Evolutionary conservation across 2,797 vertebrate genomes (phyloP).

Genomic region (Diplodus sargus): DNA sequence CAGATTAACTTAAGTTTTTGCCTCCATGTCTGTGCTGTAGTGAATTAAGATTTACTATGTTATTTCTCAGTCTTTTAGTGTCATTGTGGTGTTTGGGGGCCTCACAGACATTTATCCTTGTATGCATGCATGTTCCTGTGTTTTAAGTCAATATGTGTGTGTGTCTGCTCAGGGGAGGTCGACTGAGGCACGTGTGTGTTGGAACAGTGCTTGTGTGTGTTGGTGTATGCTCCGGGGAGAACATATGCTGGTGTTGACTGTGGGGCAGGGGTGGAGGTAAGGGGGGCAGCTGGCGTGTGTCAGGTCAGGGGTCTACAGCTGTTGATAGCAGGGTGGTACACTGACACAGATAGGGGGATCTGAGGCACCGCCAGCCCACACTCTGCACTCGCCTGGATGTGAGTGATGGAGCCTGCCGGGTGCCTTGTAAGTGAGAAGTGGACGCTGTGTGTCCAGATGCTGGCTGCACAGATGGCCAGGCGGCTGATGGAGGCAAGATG

Average conservation of each 20-base stretch:
- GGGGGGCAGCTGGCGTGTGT: constrained; percentile 80
- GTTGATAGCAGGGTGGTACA: constrained; percentile 77
- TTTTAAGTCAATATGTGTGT: constrained; percentile 38
- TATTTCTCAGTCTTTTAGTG: background rate
- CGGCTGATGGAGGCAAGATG: constrained; percentile 33
- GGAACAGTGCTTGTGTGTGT: constrained; percentile 59
- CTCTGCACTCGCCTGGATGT: constrained; percentile 51
- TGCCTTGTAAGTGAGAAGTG: constrained; percentile 65
- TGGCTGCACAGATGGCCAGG: constrained; percentile 69
- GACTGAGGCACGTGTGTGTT: constrained; percentile 64
- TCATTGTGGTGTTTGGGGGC: background rate
- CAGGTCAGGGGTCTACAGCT: constrained; percentile 85
- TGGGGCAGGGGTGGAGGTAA: constrained; percentile 4
- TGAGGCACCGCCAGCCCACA: constrained; percentile 49
- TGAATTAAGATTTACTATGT: background rate
- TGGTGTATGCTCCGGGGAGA: constrained; percentile 78
- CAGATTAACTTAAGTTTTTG: background rate
- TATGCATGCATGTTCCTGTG: constrained; percentile 34
- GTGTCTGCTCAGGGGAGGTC: constrained; percentile 40
- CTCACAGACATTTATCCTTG: constrained; percentile 21
- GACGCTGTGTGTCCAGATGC: constrained; percentile 39
- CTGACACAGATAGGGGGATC: constrained; percentile 76
- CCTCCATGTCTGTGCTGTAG: background rate
- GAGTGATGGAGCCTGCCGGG: constrained; percentile 58
- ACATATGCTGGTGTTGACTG: constrained; percentile 78